Evolutionary conservation across 2,113 vertebrate species (phyloP).

Genomic region (Pungitius pungitius): DNA sequence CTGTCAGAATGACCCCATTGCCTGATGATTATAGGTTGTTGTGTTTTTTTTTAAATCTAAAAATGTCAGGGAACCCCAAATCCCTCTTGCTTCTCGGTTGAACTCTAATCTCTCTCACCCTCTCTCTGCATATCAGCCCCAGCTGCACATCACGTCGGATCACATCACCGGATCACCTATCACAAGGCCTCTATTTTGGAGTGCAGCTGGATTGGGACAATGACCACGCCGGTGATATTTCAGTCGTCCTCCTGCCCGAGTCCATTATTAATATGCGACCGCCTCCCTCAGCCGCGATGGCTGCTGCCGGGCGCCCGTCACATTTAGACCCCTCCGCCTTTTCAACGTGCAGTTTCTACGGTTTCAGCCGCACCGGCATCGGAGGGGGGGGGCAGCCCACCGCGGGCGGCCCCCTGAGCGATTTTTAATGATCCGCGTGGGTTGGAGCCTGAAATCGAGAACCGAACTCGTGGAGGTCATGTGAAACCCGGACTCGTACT

Average conservation of each 20-base stretch:
- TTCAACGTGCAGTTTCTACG: conserved; percentile 82
- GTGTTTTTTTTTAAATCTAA: conserved; percentile 6
- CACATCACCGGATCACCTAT: conserved; percentile 58
- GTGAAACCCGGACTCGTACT: conserved; percentile 62
- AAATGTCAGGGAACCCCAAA: background rate
- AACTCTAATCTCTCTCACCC: background rate
- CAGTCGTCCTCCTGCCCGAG: conserved; percentile 66
- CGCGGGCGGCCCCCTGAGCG: conserved; percentile 70
- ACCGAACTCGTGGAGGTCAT: conserved; percentile 66
- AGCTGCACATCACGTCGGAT: conserved; percentile 38
- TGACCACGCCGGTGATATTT: conserved; percentile 74
- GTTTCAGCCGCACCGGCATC: conserved; percentile 80
- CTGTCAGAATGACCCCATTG: too few species aligned
- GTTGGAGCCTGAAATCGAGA: conserved; percentile 74
- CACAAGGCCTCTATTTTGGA: conserved; percentile 67
- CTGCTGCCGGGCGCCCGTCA: conserved; percentile 77
- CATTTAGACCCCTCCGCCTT: conserved; percentile 79
- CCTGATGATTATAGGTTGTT: background rate
- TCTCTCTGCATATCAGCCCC: background rate
- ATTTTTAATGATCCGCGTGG: conserved; percentile 81
- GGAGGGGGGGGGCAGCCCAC: conserved; percentile 62
- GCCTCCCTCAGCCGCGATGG: conserved; percentile 68
- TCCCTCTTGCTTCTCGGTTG: background rate
- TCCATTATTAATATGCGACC: conserved; percentile 83
- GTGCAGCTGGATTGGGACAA: conserved; percentile 56